These are phyloP conservation scores for Steatornis caripensis DNA, from an alignment of 2,113 vertebrate genomes.

Conservation along the genomic window DNA sequence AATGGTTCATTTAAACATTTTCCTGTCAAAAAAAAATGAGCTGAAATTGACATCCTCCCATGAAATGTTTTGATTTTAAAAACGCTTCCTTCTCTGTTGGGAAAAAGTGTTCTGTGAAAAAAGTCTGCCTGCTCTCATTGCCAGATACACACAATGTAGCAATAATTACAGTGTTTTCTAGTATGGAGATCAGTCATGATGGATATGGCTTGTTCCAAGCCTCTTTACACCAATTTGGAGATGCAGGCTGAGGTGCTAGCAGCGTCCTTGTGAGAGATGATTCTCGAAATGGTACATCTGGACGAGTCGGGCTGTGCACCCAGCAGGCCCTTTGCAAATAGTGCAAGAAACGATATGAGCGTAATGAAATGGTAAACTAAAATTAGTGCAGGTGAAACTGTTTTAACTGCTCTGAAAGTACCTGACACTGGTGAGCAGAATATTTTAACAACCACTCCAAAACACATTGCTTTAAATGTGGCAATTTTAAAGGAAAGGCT, in stretches of 20 bases:
- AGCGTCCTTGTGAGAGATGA: not conserved
- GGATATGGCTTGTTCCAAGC: not conserved
- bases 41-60: not conserved
- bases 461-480: too few species aligned
- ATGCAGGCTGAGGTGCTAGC: not conserved
- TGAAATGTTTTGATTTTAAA: slow-evolving; percentile 20
- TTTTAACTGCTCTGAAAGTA: not conserved
- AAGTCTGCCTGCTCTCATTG: not conserved
- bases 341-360: not conserved
- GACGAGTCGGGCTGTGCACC: not conserved
- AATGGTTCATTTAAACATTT: slow-evolving; percentile 4
- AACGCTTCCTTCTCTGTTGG: not conserved
- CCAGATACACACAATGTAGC: not conserved
- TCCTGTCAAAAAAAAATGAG: not conserved
- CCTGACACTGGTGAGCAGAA: not conserved
- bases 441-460: not conserved
- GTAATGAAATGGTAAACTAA: not conserved
- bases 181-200: not conserved
- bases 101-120: not conserved
- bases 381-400: not conserved
- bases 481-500: too few species aligned
- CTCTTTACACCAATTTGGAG: not conserved
- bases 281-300: not conserved
- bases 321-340: not conserved
- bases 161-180: not conserved